Base-by-base conservation (phyloP, 2,888 invertebrate genomes). In the Polyploca ridens region DNA sequence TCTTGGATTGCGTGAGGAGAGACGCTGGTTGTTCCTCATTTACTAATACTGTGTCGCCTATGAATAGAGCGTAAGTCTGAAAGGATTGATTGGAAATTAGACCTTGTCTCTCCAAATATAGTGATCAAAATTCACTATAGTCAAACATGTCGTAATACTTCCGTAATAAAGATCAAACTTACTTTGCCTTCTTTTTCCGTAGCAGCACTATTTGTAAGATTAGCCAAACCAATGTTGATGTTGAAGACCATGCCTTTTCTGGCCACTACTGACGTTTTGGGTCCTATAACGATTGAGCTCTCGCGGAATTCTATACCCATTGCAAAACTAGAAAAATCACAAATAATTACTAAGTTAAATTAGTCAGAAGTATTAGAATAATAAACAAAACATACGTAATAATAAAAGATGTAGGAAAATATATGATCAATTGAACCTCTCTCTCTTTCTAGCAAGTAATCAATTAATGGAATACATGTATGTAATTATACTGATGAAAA, bases 221-320 rank as follows among this genome's bases (percentile, higher is more conserved):
- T 97, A 2, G 97, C 95, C 64, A 99, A 95, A 14, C 99, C 99
- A 73, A 99, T 96, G 83, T 98, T 98, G 10, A 99, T 95, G 87
- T 99, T 99, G 84, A 99, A 99, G 0, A 99, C 96, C 99, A 99
- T 99, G 64, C 98, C 98, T 89, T 98, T 99, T 79, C 96, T 97
- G 0, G 97, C 96, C 2, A 95, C 87, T 1, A 96, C 96, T 58
- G 95, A 96, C 14, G 97, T 97, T 94, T 99, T 99, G 0, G 98
- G 97, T 0, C 98, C 98, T 81, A 99, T 98, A 0, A 99, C 95
- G 65, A 99, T 95, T 0, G 98, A 97, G 76, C 98, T 98, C 89
- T 99, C 99, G 65, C 99, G 96, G 87, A 99, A 99, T 87, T 99
- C 99, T 77, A 99, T 98, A 8, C 99, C 99, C 96, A 98, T 99